phyloP scores from a whole-genome alignment of 2,797 vertebrate species.

The Nothura maculosa region DNA sequence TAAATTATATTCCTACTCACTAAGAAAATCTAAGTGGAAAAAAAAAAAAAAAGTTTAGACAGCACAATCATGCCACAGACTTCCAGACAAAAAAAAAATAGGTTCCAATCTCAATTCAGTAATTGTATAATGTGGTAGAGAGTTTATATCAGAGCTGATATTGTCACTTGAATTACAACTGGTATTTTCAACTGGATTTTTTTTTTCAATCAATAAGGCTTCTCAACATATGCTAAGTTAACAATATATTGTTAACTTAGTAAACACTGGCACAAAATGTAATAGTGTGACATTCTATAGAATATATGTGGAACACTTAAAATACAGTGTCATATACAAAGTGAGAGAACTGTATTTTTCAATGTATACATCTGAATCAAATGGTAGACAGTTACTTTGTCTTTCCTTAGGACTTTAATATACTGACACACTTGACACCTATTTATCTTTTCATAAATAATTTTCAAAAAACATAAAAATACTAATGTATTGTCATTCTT shows the following conservation, averaged over 20 bases:
- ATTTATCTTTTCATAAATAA: not conserved
- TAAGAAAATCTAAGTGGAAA: not conserved
- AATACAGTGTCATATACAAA: not conserved
- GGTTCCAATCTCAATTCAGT: not conserved
- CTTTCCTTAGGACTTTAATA: not conserved
- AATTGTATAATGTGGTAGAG: not conserved
- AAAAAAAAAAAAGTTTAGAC: not conserved
- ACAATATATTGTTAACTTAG: not conserved
- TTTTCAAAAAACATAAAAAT: not conserved
- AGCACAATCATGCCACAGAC: not conserved
- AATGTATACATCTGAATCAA: not conserved
- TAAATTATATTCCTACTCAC: not conserved
- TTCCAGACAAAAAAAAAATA: not conserved
- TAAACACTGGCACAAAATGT: not conserved
- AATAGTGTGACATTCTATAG: not conserved
- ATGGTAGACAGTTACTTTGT: not conserved
- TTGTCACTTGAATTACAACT: not conserved
- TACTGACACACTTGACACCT: not conserved
- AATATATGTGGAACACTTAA: not conserved
- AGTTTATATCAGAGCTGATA: not conserved
- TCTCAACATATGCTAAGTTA: not conserved
- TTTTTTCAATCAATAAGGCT: not conserved
- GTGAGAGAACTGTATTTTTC: not conserved
- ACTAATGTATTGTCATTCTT: not conserved
- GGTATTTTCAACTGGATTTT: not conserved